Conservation (phyloP, 2,888 invertebrate species). For the Orthosia gothica region DNA sequence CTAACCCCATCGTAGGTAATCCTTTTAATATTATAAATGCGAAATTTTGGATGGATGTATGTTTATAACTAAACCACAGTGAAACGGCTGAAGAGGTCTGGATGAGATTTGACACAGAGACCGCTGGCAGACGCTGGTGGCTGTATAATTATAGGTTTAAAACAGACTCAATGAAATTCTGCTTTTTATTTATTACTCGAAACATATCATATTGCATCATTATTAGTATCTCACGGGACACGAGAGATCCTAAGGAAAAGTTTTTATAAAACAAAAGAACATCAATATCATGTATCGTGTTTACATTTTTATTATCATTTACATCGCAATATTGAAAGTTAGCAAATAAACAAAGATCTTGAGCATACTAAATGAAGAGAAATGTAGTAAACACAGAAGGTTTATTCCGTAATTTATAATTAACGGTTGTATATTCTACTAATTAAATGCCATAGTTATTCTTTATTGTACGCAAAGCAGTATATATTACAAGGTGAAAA, state of each 20-base stretch:
- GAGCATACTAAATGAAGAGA: not conserved
- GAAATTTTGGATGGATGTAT: too few relatives aligned
- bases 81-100: too few relatives aligned
- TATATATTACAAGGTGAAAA: too few relatives aligned
- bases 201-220: constrained; percentile 36
- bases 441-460: not conserved
- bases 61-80: too few relatives aligned
- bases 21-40: too few relatives aligned
- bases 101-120: too few relatives aligned
- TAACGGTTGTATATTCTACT: not conserved
- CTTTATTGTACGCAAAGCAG: too few relatives aligned
- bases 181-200: not conserved
- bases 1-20: not conserved
- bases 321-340: not conserved
- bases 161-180: not conserved
- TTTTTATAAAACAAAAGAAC: constrained; percentile 3
- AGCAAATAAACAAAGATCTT: not conserved
- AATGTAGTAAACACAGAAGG: constrained; percentile 3
- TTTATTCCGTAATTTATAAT: not conserved
- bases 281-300: not conserved
- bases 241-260: not conserved
- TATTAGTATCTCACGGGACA: constrained; percentile 23
- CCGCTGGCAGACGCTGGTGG: too few relatives aligned
- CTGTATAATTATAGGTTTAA: not conserved
- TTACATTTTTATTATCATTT: constrained; percentile 3